Base-by-base conservation (phyloP, 2,113 vertebrate species). In the Mesoclemmys tuberculata region DNA sequence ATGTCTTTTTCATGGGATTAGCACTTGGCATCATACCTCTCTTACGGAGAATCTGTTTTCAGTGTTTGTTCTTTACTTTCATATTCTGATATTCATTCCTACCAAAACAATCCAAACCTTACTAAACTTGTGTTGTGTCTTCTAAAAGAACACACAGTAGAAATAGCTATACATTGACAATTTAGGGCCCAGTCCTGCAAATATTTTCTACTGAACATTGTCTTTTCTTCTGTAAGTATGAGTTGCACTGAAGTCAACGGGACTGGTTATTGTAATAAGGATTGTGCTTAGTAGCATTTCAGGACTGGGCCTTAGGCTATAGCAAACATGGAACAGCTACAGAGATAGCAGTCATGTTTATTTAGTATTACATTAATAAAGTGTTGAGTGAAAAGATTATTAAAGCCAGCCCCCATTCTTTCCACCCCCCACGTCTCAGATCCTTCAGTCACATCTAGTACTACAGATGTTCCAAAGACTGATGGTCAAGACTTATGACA, bases 251-350 rank as follows among this genome's bases (percentile, higher is more conserved):
- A 68, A n/a, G 31, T 68, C 31, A 35, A 35, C 35, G 13, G 31
- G 16, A 64, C 61, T n/a, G n/a, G 31, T 64, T 64, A n/a, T 16
- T 6, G 16, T 64, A 35, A 18, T n/a, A 68, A 68, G 61, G 31
- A n/a, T 14, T 68, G 35, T 19, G 8, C 13, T n/a, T 68, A n/a
- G 8, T 5, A 0, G 26, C 0, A 0, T 9, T 82, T 0, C 1
- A 31, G 94, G 90, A 84, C 84, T 14, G 4, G 22, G 84, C 9
- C 78, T 85, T 35, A 0, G 2, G 6, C 58, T 80, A 1, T 1
- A 0, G 83, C 52, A 24, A 46, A 31, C 0, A 0, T 54, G 16
- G 35, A 68, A 68, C 31, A 1, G 0, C 0, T 21, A 21, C 49
- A 14, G 10, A 82, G 84, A 41, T 84, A 0, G 29, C 77, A 2